A percentile compares a stretch with the other conserved stretches of the same genome.
These are phyloP conservation scores for Oryctes rhinoceros DNA, from an alignment of 1,140 invertebrate species.

Conservation along the genomic window DNA sequence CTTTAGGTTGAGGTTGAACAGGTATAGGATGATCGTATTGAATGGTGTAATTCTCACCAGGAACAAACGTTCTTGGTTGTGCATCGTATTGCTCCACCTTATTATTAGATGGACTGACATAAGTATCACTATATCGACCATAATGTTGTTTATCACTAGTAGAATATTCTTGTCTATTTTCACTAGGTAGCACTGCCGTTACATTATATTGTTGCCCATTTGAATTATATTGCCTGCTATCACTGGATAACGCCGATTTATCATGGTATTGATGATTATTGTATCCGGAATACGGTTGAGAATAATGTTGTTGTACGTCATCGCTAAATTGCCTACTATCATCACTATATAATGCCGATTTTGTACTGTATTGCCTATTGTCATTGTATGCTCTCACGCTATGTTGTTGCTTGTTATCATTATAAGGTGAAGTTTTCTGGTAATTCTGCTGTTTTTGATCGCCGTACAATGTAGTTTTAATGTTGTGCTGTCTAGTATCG, in stretches of 20 bases:
- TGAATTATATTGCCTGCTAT: not conserved
- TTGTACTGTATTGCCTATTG: no score
- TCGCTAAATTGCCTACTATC: no score
- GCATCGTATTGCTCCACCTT: not conserved
- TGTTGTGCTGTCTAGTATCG: not conserved
- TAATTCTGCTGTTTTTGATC: not conserved
- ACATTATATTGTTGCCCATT: not conserved
- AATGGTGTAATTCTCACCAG: slow-evolving; percentile 26
- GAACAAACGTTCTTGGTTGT: not conserved
- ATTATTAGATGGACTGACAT: no score
- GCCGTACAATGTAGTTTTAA: not conserved
- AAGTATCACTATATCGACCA: not conserved
- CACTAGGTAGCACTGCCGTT: not conserved
- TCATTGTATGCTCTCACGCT: no score
- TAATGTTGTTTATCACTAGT: not conserved
- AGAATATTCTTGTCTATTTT: not conserved
- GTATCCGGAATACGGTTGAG: no score
- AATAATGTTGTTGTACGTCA: no score
- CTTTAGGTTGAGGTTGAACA: not conserved
- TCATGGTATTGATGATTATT: no score
- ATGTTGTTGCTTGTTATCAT: no score
- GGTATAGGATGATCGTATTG: not conserved
- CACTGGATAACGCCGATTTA: not conserved
- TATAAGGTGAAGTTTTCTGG: not conserved
- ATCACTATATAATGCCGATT: no score